phyloP scores from a whole-genome alignment of 1,140 invertebrate genomes.

The Tetranychus cinnabarinus region DNA sequence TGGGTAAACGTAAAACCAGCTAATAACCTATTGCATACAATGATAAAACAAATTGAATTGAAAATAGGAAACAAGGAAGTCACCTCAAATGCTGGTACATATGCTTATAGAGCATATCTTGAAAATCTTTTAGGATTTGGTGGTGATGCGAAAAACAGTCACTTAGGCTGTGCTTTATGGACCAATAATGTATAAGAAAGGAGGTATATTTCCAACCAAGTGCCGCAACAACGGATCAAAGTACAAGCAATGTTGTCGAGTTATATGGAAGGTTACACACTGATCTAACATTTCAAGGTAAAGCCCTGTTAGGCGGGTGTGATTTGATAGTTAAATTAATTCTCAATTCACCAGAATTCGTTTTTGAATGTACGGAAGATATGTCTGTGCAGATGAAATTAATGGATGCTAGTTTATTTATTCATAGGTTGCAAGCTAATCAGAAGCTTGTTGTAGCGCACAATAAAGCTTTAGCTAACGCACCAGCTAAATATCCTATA shows the following conservation, averaged over 20 bases:
- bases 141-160: slow-evolving; percentile 18
- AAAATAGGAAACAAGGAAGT: slow-evolving; percentile 24
- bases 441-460: slow-evolving; percentile 7
- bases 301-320: slow-evolving; percentile 9
- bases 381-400: not conserved
- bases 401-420: not conserved
- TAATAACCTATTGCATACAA: slow-evolving; percentile 21
- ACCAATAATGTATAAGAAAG: too few species aligned
- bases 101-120: slow-evolving; percentile 23
- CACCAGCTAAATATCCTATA: slow-evolving; percentile 5
- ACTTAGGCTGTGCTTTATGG: too few species aligned
- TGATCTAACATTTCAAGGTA: slow-evolving; percentile 9
- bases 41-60: slow-evolving; percentile 21
- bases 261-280: slow-evolving; percentile 10
- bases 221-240: too few species aligned
- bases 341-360: not conserved
- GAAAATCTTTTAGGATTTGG: slow-evolving; percentile 22
- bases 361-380: not conserved
- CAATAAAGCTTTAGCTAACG: not conserved
- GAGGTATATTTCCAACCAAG: too few species aligned
- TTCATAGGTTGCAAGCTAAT: not conserved
- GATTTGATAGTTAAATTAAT: not conserved
- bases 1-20: slow-evolving; percentile 11
- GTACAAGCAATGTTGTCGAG: slow-evolving; percentile 12
- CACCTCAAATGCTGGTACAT: slow-evolving; percentile 20